Base-by-base conservation (phyloP, 2,797 vertebrate species). In the Anguilla anguilla region DNA sequence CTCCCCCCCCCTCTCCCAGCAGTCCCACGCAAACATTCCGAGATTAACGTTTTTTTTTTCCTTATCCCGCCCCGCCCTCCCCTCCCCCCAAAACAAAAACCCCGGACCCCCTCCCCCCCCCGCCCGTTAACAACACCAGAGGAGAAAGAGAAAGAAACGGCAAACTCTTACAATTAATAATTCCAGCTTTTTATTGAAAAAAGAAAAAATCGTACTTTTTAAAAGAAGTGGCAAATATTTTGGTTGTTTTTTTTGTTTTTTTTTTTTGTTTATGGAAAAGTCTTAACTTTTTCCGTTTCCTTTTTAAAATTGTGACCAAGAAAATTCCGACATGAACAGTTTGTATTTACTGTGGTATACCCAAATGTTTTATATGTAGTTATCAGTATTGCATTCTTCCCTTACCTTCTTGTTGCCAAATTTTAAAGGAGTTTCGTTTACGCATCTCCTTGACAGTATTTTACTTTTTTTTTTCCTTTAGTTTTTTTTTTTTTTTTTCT, bases 1-100 rank as follows among this genome's bases (percentile, higher is more conserved):
- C 94, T 92, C 92, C 94, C 95, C 89, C 94, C 95, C 89, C 94
- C 97, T 94, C 93, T 93, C 35, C 35, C 94, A 90, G 94, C 69
- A 86, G 94, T 92, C 93, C 94, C 92, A 90, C 95, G 95, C 96
- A 95, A 35, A 96, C 96, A 96, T 97, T 97, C 97, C 97, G 96
- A 93, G 94, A 94, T 92, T 92, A 96, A 96, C 96, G 35, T 31
- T 35, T 35, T 35, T 35, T 95, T 95, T 93, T 89, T 89, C 94
- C 46, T 83, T 49, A 67, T 31, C 17, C 51, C 53, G 91, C 91
- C 93, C 93, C 39, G 88, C 89, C 69, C 17, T 0, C 35, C 35
- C 31, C 17, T 3, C 11, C 28, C 31, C 31, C 28, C 74, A 64
- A 35, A 35, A 35, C 61, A 19, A 22, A 15, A 61, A 61, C 13